Conservation (phyloP, 2,113 vertebrate species). For the Mormyrus lacerda region DNA sequence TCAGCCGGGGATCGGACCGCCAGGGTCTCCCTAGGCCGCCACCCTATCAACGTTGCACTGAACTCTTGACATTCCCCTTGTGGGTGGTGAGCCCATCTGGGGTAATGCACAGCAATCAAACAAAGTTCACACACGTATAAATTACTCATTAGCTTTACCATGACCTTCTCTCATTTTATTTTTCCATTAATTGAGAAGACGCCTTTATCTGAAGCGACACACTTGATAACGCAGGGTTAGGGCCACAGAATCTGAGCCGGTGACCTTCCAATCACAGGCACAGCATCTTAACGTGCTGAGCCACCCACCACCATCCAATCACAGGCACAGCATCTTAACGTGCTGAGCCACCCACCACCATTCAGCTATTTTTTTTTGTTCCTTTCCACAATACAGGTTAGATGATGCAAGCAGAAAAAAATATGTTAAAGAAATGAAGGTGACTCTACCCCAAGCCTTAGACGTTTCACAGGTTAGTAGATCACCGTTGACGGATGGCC, state of each 20-base stretch:
- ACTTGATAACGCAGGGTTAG: background rate
- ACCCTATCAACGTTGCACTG: too few relatives aligned
- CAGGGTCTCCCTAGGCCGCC: too few relatives aligned
- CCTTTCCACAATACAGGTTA: background rate
- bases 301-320: background rate
- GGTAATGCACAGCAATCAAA: background rate
- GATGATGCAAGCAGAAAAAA: background rate
- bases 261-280: background rate
- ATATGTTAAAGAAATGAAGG: background rate
- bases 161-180: background rate
- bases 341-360: background rate
- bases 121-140: background rate
- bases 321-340: background rate
- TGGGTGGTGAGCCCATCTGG: too few relatives aligned
- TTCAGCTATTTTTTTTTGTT: background rate
- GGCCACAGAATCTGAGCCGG: background rate
- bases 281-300: background rate
- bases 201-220: background rate
- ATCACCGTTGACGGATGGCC: background rate
- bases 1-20: too few relatives aligned
- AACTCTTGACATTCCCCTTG: too few relatives aligned
- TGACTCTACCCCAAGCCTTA: background rate
- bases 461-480: background rate
- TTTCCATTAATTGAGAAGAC: background rate
- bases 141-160: background rate